Conservation (phyloP, 2,797 vertebrate genomes). For the Decapterus maruadsi region DNA sequence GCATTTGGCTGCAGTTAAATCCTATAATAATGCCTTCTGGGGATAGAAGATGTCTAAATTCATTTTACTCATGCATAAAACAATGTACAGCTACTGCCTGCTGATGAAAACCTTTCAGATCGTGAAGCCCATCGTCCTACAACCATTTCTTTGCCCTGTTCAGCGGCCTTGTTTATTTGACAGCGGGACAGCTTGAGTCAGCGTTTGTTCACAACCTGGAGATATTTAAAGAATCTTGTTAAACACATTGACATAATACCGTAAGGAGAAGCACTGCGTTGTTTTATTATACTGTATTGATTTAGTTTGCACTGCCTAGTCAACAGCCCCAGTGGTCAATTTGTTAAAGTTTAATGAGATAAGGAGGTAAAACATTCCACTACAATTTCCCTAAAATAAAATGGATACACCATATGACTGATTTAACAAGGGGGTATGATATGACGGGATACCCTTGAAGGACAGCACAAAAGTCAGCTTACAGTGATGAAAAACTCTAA, state of each 20-base stretch:
- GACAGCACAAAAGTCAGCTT: background rate
- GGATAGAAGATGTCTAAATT: constrained; percentile 32
- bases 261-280: constrained; percentile 38
- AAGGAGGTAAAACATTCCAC: constrained; percentile 45
- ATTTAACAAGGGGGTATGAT: constrained; percentile 20
- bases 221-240: constrained; percentile 30
- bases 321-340: constrained; percentile 46
- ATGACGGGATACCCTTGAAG: constrained; percentile 14
- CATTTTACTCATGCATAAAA: constrained; percentile 18
- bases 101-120: constrained; percentile 25
- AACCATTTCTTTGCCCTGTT: background rate
- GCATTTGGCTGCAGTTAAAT: constrained; percentile 44
- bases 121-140: background rate
- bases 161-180: background rate
- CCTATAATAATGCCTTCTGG: constrained; percentile 2
- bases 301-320: constrained; percentile 40
- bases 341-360: constrained; percentile 64
- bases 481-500: background rate
- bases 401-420: constrained; percentile 24
- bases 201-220: constrained; percentile 8
- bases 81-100: constrained; percentile 12
- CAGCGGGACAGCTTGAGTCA: constrained; percentile 7
- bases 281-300: constrained; percentile 60
- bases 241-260: constrained; percentile 40
- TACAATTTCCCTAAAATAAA: constrained; percentile 37